Conservation (phyloP, 2,888 invertebrate species). For the Ferdinandea cuprea region DNA sequence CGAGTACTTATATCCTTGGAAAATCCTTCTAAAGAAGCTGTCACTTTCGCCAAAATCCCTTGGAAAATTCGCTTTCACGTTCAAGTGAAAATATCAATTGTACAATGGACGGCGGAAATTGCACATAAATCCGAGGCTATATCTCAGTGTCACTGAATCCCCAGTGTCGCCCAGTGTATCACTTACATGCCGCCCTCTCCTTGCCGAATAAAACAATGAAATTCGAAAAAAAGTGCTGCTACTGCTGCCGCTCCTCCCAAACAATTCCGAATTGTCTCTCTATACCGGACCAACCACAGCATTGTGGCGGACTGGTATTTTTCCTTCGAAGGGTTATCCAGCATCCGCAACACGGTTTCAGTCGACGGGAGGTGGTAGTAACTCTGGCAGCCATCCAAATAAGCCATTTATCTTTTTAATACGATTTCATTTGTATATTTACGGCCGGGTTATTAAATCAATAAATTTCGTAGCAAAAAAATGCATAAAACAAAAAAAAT, state of each 20-base stretch:
- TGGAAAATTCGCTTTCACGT: conserved; percentile 33
- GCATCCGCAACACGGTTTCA: conserved; percentile 16
- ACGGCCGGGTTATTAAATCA: conserved; percentile 76
- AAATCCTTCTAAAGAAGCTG: conserved; percentile 33
- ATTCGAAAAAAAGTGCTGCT: conserved; percentile 45
- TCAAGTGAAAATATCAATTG: conserved; percentile 67
- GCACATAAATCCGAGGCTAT: conserved; percentile 68
- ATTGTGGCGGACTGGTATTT: conserved; percentile 30
- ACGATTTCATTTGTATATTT: conserved; percentile 76
- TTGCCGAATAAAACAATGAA: conserved; percentile 30
- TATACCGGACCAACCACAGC: conserved; percentile 34
- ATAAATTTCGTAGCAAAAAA: conserved; percentile 70
- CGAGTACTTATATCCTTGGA: conserved; percentile 8
- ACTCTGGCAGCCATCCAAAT: conserved; percentile 71
- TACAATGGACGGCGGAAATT: conserved; percentile 63
- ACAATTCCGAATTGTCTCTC: conserved; percentile 46
- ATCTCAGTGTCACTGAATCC: conserved; percentile 61
- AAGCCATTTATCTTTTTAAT: conserved; percentile 76
- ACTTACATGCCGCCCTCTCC: conserved; percentile 1
- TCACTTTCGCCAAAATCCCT: conserved; percentile 18
- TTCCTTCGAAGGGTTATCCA: conserved; percentile 53
- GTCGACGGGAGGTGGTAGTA: conserved; percentile 16
- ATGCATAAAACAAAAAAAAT: not conserved
- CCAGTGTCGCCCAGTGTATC: conserved; percentile 25
- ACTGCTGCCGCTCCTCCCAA: not conserved